A percentile compares a stretch with the other conserved stretches of the same genome.
These are phyloP conservation scores for Sphinx pinastri DNA, from an alignment of 2,888 invertebrate genomes.

Conservation along the genomic window DNA sequence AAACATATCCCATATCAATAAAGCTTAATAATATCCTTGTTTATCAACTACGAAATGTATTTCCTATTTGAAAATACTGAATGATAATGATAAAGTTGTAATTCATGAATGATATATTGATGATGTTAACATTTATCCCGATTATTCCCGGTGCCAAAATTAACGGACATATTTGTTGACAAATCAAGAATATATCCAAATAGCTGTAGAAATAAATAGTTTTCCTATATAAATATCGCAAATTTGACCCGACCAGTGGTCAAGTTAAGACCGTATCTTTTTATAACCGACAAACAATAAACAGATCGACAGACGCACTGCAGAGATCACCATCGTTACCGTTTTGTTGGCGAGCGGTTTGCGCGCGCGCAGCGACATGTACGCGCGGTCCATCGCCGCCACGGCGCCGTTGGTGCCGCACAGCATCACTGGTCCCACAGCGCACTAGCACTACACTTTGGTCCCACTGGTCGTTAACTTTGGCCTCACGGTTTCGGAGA, in stretches of 20 bases:
- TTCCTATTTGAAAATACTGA: no score
- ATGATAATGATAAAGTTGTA: no score
- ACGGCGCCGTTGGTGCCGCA: slow-evolving; percentile 76
- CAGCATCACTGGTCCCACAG: slow-evolving; percentile 57
- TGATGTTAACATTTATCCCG: no score
- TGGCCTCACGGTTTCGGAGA: neutral
- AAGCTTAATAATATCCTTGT: no score
- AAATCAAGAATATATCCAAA: no score
- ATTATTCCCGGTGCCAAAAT: no score
- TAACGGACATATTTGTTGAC: no score
- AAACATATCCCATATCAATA: neutral
- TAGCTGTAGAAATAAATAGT: neutral
- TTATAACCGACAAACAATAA: slow-evolving; percentile 15
- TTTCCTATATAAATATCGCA: neutral
- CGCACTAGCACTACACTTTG: neutral
- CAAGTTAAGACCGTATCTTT: slow-evolving; percentile 5
- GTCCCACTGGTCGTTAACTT: slow-evolving; percentile 7
- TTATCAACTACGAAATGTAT: no score
- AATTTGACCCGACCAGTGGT: neutral
- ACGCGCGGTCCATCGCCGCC: slow-evolving; percentile 80
- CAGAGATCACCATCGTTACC: slow-evolving; percentile 50
- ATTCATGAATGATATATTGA: no score
- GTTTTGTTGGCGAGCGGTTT: slow-evolving; percentile 71
- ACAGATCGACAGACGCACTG: neutral
- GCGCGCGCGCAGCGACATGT: slow-evolving; percentile 81